phyloP scores from a whole-genome alignment of 2,113 vertebrate species.

The Melospiza georgiana region DNA sequence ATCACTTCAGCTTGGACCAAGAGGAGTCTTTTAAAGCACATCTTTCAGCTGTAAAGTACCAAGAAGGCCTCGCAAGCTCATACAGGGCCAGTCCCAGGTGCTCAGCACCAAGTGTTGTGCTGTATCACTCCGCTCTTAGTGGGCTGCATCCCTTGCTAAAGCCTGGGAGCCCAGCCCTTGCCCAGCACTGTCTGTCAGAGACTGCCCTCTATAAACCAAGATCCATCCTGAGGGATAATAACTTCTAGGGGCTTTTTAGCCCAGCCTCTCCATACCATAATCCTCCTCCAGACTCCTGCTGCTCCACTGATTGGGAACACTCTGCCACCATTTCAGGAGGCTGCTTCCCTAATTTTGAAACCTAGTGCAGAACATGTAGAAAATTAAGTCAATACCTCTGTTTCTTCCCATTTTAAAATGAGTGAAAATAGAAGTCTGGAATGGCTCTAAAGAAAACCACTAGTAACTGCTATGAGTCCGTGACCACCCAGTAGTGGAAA shows the following conservation, averaged over 20 bases:
- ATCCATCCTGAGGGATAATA: neutral
- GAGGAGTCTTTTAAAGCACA: neutral
- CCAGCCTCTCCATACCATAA: neutral
- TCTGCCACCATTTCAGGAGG: neutral
- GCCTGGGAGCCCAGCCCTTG: neutral
- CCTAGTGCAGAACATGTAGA: neutral
- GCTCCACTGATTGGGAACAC: neutral
- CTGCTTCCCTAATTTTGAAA: conserved; percentile 17
- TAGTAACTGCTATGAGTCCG: neutral
- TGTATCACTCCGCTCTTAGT: neutral
- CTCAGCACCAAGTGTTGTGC: neutral
- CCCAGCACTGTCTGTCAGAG: neutral
- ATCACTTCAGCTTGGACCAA: neutral
- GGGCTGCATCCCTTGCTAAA: neutral
- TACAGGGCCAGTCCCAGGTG: neutral
- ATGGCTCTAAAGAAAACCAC: conserved; percentile 32
- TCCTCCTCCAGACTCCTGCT: neutral
- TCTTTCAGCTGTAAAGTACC: neutral
- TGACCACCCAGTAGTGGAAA: conserved; percentile 58
- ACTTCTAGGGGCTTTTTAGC: rapidly evolving
- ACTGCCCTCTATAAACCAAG: neutral
- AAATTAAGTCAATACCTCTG: conserved; percentile 41
- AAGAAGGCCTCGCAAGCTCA: neutral
- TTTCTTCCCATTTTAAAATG: conserved; percentile 42
- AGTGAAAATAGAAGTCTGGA: conserved; percentile 56